Percentiles rank a stretch among this genome's conserved stretches.
These are phyloP conservation scores for Heliothis subflexa DNA, from an alignment of 1,140 invertebrate species.

Conservation along the genomic window DNA sequence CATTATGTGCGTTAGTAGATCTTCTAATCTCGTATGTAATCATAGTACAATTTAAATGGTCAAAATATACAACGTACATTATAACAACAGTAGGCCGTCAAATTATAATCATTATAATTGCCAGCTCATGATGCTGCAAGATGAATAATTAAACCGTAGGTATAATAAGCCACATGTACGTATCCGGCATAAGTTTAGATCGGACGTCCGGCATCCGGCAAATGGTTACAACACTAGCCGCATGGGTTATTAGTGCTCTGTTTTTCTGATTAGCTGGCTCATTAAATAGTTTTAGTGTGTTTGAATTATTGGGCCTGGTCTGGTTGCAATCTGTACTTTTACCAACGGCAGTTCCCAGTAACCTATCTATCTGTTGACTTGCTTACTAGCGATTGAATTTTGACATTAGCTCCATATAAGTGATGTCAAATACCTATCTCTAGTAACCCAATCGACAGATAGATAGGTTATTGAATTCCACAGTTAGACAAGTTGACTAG, in stretches of 20 bases:
- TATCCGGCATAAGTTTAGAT: constrained; percentile 39
- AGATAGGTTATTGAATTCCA: too few relatives aligned
- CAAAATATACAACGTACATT: not conserved
- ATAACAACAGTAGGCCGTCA: not conserved
- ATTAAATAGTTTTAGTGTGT: not conserved
- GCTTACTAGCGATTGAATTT: too few relatives aligned
- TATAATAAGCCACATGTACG: constrained; percentile 18
- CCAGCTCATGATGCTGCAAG: constrained; percentile 12
- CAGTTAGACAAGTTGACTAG: too few relatives aligned
- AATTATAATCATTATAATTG: constrained; percentile 20
- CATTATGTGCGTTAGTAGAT: too few relatives aligned
- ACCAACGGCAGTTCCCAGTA: too few relatives aligned
- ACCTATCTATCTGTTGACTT: too few relatives aligned
- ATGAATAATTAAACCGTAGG: constrained; percentile 27
- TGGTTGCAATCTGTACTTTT: too few relatives aligned
- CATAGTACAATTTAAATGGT: not conserved
- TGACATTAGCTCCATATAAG: too few relatives aligned
- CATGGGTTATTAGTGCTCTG: constrained; percentile 24
- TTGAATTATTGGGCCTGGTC: not conserved
- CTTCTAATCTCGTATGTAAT: not conserved
- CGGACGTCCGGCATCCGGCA: constrained; percentile 29
- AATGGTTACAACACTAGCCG: constrained; percentile 15
- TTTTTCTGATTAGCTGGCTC: not conserved
- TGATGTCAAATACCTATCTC: too few relatives aligned
- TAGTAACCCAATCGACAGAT: too few relatives aligned